These are phyloP conservation scores for Palloptera scutellata DNA, from an alignment of 2,888 invertebrate species.

Conservation along the genomic window DNA sequence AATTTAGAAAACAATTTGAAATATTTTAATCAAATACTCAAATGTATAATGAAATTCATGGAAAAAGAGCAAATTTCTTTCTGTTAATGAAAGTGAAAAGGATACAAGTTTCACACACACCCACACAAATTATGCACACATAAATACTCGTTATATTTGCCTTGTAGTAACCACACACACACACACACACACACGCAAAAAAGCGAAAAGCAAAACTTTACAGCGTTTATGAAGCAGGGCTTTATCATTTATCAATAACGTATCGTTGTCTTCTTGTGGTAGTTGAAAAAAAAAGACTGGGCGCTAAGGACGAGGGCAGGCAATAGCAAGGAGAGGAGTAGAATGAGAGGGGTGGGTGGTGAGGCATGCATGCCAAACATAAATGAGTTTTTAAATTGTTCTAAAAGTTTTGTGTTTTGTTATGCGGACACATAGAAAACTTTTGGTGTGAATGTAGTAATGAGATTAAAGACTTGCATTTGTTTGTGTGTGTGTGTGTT, in stretches of 20 bases:
- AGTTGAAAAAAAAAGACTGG: conserved; percentile 11
- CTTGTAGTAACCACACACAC: conserved; percentile 1
- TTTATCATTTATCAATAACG: conserved; percentile 33
- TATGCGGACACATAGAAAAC: background rate
- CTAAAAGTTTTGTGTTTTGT: background rate
- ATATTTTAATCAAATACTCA: too few species aligned
- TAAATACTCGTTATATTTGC: background rate
- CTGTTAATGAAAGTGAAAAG: too few species aligned
- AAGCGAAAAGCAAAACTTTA: background rate
- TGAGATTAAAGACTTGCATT: background rate
- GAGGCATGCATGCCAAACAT: background rate
- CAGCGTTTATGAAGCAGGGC: conserved; percentile 18
- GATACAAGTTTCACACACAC: too few species aligned
- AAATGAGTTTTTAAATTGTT: too few species aligned
- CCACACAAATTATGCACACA: too few species aligned
- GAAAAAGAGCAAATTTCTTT: too few species aligned
- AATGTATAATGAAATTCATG: too few species aligned
- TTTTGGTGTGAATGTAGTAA: background rate
- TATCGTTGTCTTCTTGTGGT: conserved; percentile 8
- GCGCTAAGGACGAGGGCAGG: background rate
- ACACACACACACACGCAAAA: background rate
- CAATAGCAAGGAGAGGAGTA: background rate
- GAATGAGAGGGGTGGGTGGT: background rate
- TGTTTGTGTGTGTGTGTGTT: background rate
- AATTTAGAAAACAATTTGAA: too few species aligned